Evolutionary conservation across 2,797 vertebrate species (phyloP), one percentile per base, ranked within the genome.

Genomic region (Pipistrellus kuhlii): DNA sequence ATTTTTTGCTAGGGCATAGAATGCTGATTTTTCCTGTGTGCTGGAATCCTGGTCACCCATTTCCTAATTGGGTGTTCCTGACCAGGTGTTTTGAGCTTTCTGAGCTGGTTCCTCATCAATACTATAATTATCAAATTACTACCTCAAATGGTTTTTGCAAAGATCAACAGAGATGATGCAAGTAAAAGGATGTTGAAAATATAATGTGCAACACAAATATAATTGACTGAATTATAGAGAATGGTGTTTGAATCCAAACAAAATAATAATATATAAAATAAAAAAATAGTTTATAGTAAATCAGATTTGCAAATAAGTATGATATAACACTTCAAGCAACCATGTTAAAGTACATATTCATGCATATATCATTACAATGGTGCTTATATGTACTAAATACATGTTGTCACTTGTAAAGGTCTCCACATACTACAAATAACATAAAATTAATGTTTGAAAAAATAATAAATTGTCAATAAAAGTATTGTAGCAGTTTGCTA

Each of bases 401-500:
- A 30, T 84, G 2, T 48, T 86, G 7, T 38, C 18, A 90, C 8
- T 32, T n/a, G 4, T 17, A 35, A 44, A 38, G 13, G 20, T 55
- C 11, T 32, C 13, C 30, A 92, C 14, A 5, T 64, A 48, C 6
- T 80, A 80, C 80, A 6, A 78, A 64, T 62, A 23, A 68, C 27
- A 81, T 57, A 82, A 90, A 77, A 25, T 5, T 76, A 78, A 78
- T 75, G 8, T 57, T 85, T 90, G n/a, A 90, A 96, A 92, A 71
- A 66, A 44, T 83, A 81, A 23, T 62, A 15, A 55, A 51, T 17
- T 85, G 17, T 80, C n/a, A 90, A 48, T 46, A 71, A 27, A 91
- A 91, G 88, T 84, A 55, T 41, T 73, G 18, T 1, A 38, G 10
- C 8, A 92, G 8, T 53, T 90, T 75, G 2, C 12, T 78, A 0